A percentile compares a stretch with the other conserved stretches of the same genome.
Evolutionary conservation across 2,113 vertebrate genomes (phyloP).

Genomic region (Hystrix cristata): DNA sequence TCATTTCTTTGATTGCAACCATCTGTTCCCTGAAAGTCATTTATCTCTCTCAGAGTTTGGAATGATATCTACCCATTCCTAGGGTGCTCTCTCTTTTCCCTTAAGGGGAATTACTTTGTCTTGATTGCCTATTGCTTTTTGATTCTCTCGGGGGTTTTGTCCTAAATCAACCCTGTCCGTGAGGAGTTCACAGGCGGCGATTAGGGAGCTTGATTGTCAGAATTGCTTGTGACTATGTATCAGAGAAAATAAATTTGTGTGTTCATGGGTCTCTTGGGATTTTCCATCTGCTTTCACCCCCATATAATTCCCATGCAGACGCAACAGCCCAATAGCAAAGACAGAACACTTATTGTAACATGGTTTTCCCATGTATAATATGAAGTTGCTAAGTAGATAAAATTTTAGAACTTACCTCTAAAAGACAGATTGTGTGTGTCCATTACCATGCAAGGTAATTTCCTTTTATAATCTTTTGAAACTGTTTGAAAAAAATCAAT

Average conservation of each 20-base stretch:
- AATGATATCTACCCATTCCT: constrained; percentile 29
- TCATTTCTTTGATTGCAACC: constrained; percentile 74
- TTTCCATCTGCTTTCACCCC: background rate
- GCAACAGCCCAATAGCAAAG: background rate
- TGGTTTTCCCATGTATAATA: background rate
- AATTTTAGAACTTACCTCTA: background rate
- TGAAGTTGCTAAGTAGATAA: background rate
- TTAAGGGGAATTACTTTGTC: constrained; percentile 54
- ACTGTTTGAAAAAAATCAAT: background rate
- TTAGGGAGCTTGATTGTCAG: background rate
- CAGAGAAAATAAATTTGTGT: background rate
- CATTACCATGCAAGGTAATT: background rate
- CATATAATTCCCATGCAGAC: background rate
- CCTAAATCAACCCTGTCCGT: constrained; percentile 45
- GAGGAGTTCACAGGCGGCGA: constrained; percentile 20
- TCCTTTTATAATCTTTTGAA: background rate
- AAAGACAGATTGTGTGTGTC: background rate
- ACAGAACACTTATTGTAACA: background rate
- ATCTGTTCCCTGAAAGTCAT: constrained; percentile 67
- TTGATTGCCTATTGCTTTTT: constrained; percentile 68
- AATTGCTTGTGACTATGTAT: background rate
- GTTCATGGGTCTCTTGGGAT: background rate
- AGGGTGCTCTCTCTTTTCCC: constrained; percentile 36
- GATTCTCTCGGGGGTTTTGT: constrained; percentile 43
- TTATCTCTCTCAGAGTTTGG: constrained; percentile 61